A percentile compares a stretch with the other conserved stretches of the same genome.
Evolutionary conservation across 1,140 invertebrate species (phyloP).

Genomic region (Eupristina koningsbergeri): DNA sequence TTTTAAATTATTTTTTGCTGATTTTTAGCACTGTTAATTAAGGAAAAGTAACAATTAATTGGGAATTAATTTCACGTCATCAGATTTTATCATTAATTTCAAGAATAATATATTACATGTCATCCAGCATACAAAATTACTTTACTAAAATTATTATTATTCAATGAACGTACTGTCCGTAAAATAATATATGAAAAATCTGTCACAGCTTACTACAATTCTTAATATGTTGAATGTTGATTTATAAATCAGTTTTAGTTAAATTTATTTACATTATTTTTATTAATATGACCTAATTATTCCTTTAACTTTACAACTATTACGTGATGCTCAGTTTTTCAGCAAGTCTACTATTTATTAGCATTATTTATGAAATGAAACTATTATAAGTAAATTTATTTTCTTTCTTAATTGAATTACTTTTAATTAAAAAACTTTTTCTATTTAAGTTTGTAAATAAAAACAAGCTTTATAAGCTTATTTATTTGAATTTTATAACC

Average conservation of each 20-base stretch:
- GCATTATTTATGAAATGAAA: neutral
- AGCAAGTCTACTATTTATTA: neutral
- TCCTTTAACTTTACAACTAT: neutral
- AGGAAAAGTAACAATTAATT: too few species aligned
- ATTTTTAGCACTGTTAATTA: too few species aligned
- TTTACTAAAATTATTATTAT: too few species aligned
- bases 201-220: too few species aligned
- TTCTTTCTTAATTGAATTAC: conserved; percentile 14
- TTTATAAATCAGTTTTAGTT: neutral
- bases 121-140: too few species aligned
- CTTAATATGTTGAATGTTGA: too few species aligned
- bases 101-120: too few species aligned
- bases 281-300: neutral
- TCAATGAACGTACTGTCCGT: too few species aligned
- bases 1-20: too few species aligned
- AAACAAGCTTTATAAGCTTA: neutral
- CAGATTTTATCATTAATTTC: too few species aligned
- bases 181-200: too few species aligned
- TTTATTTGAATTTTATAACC: neutral
- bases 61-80: too few species aligned
- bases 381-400: neutral
- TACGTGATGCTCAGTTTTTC: neutral
- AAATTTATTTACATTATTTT: neutral
- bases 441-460: conserved; percentile 4
- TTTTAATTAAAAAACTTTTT: conserved; percentile 19